Conservation (phyloP, 2,888 invertebrate genomes). For the Crioceris asparagi region DNA sequence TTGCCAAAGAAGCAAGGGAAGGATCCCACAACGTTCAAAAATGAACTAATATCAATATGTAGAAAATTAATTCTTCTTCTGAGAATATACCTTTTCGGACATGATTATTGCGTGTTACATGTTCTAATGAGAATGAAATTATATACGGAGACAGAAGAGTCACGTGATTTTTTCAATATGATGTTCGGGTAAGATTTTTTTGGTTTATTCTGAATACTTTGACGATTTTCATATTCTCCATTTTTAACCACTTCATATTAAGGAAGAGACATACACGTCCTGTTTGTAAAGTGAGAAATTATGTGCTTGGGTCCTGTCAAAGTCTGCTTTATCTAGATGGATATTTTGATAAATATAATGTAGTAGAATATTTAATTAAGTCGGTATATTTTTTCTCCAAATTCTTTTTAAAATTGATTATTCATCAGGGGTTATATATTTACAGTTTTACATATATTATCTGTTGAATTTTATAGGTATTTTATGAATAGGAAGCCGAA, state of each 20-base stretch:
- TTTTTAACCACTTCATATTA: no score
- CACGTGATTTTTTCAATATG: constrained; percentile 22
- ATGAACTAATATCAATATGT: constrained; percentile 13
- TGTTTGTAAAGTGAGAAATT: no score
- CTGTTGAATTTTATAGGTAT: constrained; percentile 19
- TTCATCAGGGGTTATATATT: constrained; percentile 1
- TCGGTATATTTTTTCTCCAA: no score
- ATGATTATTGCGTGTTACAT: constrained; percentile 23
- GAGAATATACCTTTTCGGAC: constrained; percentile 20
- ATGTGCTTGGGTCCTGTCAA: no score
- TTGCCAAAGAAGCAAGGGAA: constrained; percentile 17
- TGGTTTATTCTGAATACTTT: constrained; percentile 6
- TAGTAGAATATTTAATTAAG: no score
- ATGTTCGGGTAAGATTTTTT: constrained; percentile 21
- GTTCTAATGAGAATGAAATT: constrained; percentile 25
- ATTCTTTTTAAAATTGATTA: not conserved
- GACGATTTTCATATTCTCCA: no score
- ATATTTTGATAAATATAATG: no score
- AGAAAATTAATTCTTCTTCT: constrained; percentile 19
- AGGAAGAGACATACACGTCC: no score
- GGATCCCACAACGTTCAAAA: constrained; percentile 10
- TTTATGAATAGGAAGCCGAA: constrained; percentile 20
- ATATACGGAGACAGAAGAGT: constrained; percentile 14
- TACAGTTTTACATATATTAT: not conserved
- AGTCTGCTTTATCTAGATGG: no score